Conservation (phyloP, 2,888 invertebrate species). For the Minunthozetes semirufus region DNA sequence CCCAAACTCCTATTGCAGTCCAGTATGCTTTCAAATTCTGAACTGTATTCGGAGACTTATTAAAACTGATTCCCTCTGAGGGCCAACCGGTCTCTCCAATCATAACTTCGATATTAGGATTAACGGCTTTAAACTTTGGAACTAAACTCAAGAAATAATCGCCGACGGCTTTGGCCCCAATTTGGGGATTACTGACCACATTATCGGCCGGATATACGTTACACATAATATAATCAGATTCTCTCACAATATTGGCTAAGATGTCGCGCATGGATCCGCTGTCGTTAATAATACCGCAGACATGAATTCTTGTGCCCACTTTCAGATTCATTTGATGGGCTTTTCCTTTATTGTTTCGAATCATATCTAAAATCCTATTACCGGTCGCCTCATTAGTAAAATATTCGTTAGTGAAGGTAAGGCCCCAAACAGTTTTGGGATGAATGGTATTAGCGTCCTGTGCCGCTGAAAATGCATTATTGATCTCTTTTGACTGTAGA, state of each 20-base stretch:
- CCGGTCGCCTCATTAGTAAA: neutral
- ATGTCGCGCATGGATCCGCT: neutral
- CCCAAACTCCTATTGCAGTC: conserved; percentile 7
- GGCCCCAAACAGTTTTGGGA: neutral
- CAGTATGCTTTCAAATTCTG: neutral
- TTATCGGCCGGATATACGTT: neutral
- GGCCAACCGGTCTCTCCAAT: conserved; percentile 23
- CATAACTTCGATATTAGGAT: neutral
- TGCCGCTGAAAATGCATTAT: conserved; percentile 5
- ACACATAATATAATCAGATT: conserved; percentile 16
- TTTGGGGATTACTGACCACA: neutral
- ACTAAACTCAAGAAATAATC: neutral
- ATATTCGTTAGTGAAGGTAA: conserved; percentile 12
- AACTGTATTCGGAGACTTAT: neutral
- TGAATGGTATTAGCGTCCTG: neutral
- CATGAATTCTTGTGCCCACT: conserved; percentile 6
- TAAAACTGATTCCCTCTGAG: conserved; percentile 14
- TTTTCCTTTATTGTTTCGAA: neutral
- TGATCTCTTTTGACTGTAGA: neutral
- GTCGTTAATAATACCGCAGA: neutral
- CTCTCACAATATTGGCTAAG: neutral
- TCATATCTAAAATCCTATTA: neutral
- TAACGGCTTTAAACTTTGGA: neutral
- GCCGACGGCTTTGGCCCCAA: neutral
- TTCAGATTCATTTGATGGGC: neutral